These are phyloP conservation scores for Drosophila rufa DNA, from an alignment of 1,140 invertebrate species.

Conservation along the genomic window DNA sequence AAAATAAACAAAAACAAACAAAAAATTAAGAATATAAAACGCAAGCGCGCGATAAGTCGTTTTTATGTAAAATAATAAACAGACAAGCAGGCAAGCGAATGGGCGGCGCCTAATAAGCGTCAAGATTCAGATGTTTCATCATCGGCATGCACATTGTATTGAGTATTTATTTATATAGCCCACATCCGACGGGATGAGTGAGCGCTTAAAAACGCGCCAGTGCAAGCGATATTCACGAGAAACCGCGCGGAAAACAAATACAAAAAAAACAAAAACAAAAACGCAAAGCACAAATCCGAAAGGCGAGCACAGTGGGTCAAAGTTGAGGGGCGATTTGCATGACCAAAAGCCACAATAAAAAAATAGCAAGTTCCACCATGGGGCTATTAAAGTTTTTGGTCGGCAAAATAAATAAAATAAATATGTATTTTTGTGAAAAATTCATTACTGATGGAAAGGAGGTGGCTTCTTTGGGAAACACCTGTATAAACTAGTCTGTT, in stretches of 20 bases:
- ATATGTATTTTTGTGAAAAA: no score
- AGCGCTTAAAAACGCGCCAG: conserved; percentile 25
- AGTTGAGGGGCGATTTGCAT: conserved; percentile 34
- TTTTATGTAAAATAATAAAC: conserved; percentile 26
- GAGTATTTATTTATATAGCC: conserved; percentile 24
- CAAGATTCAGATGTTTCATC: conserved; percentile 47
- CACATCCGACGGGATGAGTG: conserved; percentile 1
- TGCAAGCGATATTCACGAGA: conserved; percentile 23
- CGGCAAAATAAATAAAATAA: not conserved
- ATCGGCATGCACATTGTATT: conserved; percentile 6
- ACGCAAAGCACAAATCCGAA: conserved; percentile 23
- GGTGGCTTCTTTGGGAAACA: no score
- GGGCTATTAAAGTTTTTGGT: not conserved
- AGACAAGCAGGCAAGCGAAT: not conserved
- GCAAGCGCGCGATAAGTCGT: conserved; percentile 19
- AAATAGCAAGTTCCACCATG: not conserved
- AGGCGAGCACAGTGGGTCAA: conserved; percentile 62
- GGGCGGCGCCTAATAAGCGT: conserved; percentile 14
- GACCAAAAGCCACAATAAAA: not conserved
- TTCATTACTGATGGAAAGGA: no score
- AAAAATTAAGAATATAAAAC: conserved; percentile 10
- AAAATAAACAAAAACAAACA: not conserved
- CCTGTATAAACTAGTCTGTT: no score
- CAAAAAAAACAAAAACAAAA: conserved; percentile 30
- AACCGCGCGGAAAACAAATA: conserved; percentile 31